Conservation (phyloP, 2,888 invertebrate genomes). For the Drosophila quinaria region DNA sequence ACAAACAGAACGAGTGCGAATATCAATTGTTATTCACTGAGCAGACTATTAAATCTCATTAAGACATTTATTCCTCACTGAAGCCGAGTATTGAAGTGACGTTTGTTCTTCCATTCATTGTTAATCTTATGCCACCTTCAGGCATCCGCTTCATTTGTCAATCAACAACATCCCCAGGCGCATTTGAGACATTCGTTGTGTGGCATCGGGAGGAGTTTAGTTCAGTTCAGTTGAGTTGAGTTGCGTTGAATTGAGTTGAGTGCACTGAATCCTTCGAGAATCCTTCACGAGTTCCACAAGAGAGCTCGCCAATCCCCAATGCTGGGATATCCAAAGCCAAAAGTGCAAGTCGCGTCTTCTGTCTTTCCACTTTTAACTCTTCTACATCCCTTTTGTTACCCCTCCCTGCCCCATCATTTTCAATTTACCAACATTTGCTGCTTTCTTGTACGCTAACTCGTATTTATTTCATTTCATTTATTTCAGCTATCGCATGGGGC, state of each 20-base stretch:
- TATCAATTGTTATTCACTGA: slow-evolving; percentile 13
- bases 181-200: neutral
- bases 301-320: slow-evolving; percentile 14
- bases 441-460: slow-evolving; percentile 39
- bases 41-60: slow-evolving; percentile 40
- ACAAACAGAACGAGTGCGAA: neutral
- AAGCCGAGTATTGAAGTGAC: slow-evolving; percentile 5
- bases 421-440: neutral
- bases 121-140: slow-evolving; percentile 53
- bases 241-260: slow-evolving; percentile 17
- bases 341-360: slow-evolving; percentile 19
- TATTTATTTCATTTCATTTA: slow-evolving; percentile 69
- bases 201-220: neutral
- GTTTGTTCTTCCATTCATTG: slow-evolving; percentile 31
- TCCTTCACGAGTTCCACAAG: slow-evolving; percentile 11
- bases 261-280: slow-evolving; percentile 29
- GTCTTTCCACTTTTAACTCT: neutral
- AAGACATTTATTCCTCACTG: slow-evolving; percentile 10
- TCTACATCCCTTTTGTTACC: neutral
- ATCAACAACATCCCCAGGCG: slow-evolving; percentile 34
- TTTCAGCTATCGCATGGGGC: slow-evolving; percentile 46
- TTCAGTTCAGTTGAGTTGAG: neutral
- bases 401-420: too few species aligned
- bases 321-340: slow-evolving; percentile 5
- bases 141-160: slow-evolving; percentile 66